Evolutionary conservation across 2,797 vertebrate species (phyloP).

Genomic region (Cirrhinus molitorella): DNA sequence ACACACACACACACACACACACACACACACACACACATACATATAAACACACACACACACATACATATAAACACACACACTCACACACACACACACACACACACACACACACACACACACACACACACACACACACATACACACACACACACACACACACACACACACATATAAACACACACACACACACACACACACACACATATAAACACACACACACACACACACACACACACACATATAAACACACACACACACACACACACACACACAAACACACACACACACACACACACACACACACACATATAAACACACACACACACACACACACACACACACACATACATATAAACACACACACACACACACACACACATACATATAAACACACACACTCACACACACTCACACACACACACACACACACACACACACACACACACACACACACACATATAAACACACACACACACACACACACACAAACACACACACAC

Average conservation of each 20-base stretch:
- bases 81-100: background rate
- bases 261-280: background rate
- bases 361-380: too few species aligned
- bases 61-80: background rate
- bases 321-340: background rate
- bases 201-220: too few species aligned
- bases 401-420: background rate
- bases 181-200: background rate
- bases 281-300: too few species aligned
- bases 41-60: background rate
- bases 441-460: background rate
- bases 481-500: too few species aligned
- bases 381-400: too few species aligned
- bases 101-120: background rate
- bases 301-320: background rate
- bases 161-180: background rate
- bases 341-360: accelerated
- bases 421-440: background rate
- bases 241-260: too few species aligned
- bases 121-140: background rate
- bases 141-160: background rate
- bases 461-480: background rate
- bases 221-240: too few species aligned
- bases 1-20: background rate
- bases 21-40: background rate